A percentile compares a stretch with the other conserved stretches of the same genome.
Evolutionary conservation across 2,797 vertebrate species (phyloP).

Genomic region (Adrianichthys oophorus): DNA sequence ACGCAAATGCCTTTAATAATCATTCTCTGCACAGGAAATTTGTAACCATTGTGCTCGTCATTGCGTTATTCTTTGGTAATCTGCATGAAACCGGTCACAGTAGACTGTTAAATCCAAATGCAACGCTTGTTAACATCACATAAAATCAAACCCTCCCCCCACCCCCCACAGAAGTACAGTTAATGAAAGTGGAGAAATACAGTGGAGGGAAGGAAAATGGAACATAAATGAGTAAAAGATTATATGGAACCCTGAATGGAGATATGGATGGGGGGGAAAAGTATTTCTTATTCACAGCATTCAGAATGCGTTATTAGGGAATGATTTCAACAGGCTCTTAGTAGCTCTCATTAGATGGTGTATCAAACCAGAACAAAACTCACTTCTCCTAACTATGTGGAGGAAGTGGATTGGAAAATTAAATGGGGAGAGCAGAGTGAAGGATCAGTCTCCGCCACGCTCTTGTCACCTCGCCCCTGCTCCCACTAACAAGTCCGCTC

Average conservation of each 20-base stretch:
- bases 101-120: constrained; percentile 30
- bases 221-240: constrained; percentile 66
- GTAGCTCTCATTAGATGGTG: constrained; percentile 86
- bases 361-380: constrained; percentile 90
- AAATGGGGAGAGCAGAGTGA: constrained; percentile 81
- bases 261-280: constrained; percentile 61
- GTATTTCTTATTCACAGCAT: constrained; percentile 74
- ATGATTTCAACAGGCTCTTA: constrained; percentile 87
- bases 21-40: constrained; percentile 23
- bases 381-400: constrained; percentile 84
- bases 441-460: constrained; percentile 76
- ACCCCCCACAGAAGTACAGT: constrained; percentile 28
- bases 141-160: not conserved
- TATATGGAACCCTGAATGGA: constrained; percentile 71
- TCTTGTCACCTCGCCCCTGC: constrained; percentile 73
- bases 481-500: constrained; percentile 79
- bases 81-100: constrained; percentile 10
- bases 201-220: constrained; percentile 46
- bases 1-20: constrained; percentile 19
- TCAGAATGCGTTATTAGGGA: constrained; percentile 83
- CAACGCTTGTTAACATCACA: constrained; percentile 41
- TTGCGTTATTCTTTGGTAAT: constrained; percentile 15
- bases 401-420: constrained; percentile 88
- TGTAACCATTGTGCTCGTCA: constrained; percentile 4
- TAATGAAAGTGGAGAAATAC: constrained; percentile 65